These are phyloP conservation scores for Menidia menidia DNA, from an alignment of 2,797 vertebrate species.

Conservation along the genomic window DNA sequence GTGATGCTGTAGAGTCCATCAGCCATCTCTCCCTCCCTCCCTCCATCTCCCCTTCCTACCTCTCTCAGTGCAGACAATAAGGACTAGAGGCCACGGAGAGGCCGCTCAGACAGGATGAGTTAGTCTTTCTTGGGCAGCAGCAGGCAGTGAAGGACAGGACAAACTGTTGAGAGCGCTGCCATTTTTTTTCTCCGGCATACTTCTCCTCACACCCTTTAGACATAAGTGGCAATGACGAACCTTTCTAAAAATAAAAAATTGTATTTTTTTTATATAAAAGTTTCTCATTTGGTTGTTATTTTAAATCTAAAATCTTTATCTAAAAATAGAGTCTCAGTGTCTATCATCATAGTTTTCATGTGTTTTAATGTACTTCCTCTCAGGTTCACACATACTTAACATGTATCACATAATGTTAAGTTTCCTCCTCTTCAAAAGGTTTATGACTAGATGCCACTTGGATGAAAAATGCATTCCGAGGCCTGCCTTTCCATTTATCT, in stretches of 20 bases:
- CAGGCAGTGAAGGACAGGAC: conserved; percentile 69
- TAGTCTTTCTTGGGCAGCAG: conserved; percentile 62
- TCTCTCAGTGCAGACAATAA: conserved; percentile 52
- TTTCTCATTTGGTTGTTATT: no score
- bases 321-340: not conserved
- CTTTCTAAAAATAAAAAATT: not conserved
- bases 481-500: no score
- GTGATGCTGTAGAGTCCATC: conserved; percentile 74
- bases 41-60: conserved; percentile 12
- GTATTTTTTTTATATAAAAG: no score
- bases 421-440: not conserved
- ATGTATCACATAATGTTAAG: not conserved
- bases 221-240: not conserved
- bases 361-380: not conserved
- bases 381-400: not conserved
- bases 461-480: not conserved
- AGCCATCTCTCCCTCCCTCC: conserved; percentile 59
- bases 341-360: not conserved
- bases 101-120: conserved; percentile 73
- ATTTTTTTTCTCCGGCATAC: conserved; percentile 24
- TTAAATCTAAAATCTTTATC: no score
- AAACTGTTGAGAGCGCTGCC: conserved; percentile 54
- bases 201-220: not conserved
- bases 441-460: not conserved
- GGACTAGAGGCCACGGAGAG: conserved; percentile 69